Base-by-base conservation (phyloP, 2,113 vertebrate genomes). In the Protobothrops mucrosquamatus region DNA sequence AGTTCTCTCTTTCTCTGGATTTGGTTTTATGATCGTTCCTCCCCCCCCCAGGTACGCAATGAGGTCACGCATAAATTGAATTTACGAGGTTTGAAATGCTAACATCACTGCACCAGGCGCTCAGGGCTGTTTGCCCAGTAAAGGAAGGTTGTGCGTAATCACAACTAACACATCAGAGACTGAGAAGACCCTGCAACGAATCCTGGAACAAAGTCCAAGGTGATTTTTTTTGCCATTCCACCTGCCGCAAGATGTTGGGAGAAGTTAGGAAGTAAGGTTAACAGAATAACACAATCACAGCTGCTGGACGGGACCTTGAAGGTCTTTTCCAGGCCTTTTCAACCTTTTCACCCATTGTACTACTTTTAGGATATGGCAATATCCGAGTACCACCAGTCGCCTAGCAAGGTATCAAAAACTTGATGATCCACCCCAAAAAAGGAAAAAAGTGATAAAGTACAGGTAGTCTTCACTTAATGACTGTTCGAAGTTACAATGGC, bases 1-100 rank as follows among this genome's bases (percentile, higher is more conserved):
- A 59, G 85, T 88, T 52, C 18, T 86, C 89, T 57, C 48, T 92
- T 94, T 94, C 23, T 0, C 0, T 89, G 3, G 88, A 24, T 59
- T 91, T 64, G 11, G 94, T 95, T 85, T 89, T 87, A 34, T 87
- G 52, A 90, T 61, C 87, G 10, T 24, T 7, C 46, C 12, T 15
- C 29, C 12, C 12, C 12, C 15, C 55, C 59, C 23, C 48, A 90
- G 92, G 93, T 55, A 10, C 22, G 86, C 87, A 2, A 87, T 89
- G 87, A 91, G 39, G 10, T 92, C 46, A 61, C 4, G 39, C 92
- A 59, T 6, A 94, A 92, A 91, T 2, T 14, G 34, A 64, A 15
- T 1, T 18, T 88, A 89, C 1, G 85, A 52, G 46, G 26, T 51
- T 43, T 48, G 46, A 48, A 54, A 64, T 12, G 6, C 89, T 93